phyloP scores from a whole-genome alignment of 1,140 invertebrate species.

The Drosophila santomea region DNA sequence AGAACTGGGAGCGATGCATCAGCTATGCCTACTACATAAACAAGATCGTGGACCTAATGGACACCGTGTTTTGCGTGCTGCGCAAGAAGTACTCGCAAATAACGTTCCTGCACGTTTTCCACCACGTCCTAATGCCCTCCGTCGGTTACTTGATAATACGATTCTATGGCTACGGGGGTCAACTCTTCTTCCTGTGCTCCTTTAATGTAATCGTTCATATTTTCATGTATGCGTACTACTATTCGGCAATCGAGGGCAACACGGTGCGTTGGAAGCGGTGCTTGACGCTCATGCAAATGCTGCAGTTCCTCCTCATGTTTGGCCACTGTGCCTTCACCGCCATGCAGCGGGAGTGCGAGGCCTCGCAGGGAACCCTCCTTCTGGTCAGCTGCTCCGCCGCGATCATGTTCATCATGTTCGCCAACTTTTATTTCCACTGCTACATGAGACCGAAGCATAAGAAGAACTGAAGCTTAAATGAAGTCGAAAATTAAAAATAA shows the following conservation, averaged over 20 bases:
- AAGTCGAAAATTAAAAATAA: too few species aligned
- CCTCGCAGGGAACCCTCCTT: slow-evolving; percentile 85
- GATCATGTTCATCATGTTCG: slow-evolving; percentile 91
- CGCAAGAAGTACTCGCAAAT: slow-evolving; percentile 59
- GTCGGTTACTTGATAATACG: slow-evolving; percentile 17
- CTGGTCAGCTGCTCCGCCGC: slow-evolving; percentile 85
- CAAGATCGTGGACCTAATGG: slow-evolving; percentile 54
- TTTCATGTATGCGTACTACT: slow-evolving; percentile 19
- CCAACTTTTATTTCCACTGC: slow-evolving; percentile 89
- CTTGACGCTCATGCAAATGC: slow-evolving; percentile 18
- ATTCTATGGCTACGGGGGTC: slow-evolving; percentile 86
- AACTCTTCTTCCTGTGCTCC: slow-evolving; percentile 79
- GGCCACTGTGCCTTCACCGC: slow-evolving; percentile 19
- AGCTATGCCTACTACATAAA: slow-evolving; percentile 55
- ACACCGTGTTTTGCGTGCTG: slow-evolving; percentile 59
- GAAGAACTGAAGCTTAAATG: background rate
- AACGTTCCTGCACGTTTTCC: slow-evolving; percentile 49
- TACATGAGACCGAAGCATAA: slow-evolving; percentile 2
- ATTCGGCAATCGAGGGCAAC: background rate
- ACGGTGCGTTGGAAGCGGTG: slow-evolving; percentile 17
- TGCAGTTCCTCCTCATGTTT: slow-evolving; percentile 22
- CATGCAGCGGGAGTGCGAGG: slow-evolving; percentile 86
- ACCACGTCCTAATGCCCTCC: slow-evolving; percentile 86
- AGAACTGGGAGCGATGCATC: slow-evolving; percentile 31
- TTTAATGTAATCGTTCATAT: slow-evolving; percentile 15